phyloP scores from a whole-genome alignment of 2,113 vertebrate genomes.

The Rhinoderma darwinii region DNA sequence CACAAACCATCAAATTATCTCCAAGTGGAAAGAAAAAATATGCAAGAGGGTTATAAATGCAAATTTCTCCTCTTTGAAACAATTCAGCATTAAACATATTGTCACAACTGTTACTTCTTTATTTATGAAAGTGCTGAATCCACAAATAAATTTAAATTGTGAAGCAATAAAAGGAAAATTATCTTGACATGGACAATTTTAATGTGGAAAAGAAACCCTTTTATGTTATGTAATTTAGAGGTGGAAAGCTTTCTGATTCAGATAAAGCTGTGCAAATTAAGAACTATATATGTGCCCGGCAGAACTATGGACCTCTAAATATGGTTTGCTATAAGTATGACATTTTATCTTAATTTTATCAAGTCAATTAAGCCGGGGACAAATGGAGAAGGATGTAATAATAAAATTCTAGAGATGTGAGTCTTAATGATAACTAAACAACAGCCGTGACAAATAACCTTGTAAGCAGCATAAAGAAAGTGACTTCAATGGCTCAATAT shows the following conservation, averaged over 20 bases:
- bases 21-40: slow-evolving; percentile 22
- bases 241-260: slow-evolving; percentile 43
- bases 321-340: slow-evolving; percentile 52
- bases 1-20: slow-evolving; percentile 46
- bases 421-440: slow-evolving; percentile 38
- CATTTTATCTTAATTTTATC: slow-evolving; percentile 53
- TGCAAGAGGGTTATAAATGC: slow-evolving; percentile 51
- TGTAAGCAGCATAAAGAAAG: neutral
- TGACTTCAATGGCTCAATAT: neutral
- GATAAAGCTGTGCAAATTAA: slow-evolving; percentile 45
- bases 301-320: slow-evolving; percentile 39
- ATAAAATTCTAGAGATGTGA: slow-evolving; percentile 47
- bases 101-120: slow-evolving; percentile 40
- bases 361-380: slow-evolving; percentile 50
- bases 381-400: slow-evolving; percentile 42
- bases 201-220: slow-evolving; percentile 50
- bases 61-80: slow-evolving; percentile 56
- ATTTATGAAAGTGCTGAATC: slow-evolving; percentile 55
- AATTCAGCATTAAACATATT: slow-evolving; percentile 58
- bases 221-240: slow-evolving; percentile 58
- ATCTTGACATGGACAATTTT: slow-evolving; percentile 53
- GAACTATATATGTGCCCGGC: slow-evolving; percentile 22
- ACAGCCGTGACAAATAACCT: slow-evolving; percentile 32
- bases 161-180: slow-evolving; percentile 56
- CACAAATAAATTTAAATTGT: slow-evolving; percentile 56